phyloP scores from a whole-genome alignment of 2,113 vertebrate genomes.

The Heloderma charlesbogerti region DNA sequence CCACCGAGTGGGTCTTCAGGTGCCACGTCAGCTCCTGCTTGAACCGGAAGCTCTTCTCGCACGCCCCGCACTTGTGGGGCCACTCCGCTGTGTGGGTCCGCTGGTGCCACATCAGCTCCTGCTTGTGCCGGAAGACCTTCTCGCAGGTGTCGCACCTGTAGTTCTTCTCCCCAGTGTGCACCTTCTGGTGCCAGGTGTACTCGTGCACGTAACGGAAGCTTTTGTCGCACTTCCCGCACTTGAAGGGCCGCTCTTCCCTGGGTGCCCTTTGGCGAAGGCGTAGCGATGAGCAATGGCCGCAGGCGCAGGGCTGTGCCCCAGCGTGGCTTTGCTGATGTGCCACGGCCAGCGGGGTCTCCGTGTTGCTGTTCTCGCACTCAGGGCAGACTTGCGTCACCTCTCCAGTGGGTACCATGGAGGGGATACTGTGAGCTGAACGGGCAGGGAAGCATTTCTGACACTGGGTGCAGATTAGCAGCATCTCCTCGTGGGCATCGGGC shows the following conservation, averaged over 20 bases:
- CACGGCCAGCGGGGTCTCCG: not conserved
- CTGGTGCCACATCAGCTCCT: conserved; percentile 35
- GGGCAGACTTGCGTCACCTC: not conserved
- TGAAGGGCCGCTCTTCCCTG: conserved; percentile 32
- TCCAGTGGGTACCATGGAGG: not conserved
- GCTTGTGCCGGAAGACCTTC: conserved; percentile 38
- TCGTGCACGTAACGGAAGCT: conserved; percentile 19
- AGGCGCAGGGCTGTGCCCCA: not conserved
- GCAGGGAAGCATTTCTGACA: conserved; percentile 28
- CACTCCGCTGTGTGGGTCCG: conserved; percentile 1
- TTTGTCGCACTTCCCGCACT: conserved; percentile 35
- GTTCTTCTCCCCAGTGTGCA: conserved; percentile 24
- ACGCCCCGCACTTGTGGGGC: conserved; percentile 49
- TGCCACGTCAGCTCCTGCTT: conserved; percentile 48
- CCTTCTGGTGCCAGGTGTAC: conserved; percentile 35
- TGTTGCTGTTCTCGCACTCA: not conserved
- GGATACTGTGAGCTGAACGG: not conserved
- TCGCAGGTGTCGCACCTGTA: conserved; percentile 12
- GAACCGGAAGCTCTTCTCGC: conserved; percentile 44
- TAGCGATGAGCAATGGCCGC: not conserved
- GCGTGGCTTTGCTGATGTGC: not conserved
- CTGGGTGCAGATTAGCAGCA: conserved; percentile 22
- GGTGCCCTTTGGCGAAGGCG: not conserved
- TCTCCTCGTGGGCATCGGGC: not conserved
- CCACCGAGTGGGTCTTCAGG: conserved; percentile 69